These are phyloP conservation scores for Synanthedon formicaeformis DNA, from an alignment of 2,888 invertebrate genomes.

Conservation along the genomic window DNA sequence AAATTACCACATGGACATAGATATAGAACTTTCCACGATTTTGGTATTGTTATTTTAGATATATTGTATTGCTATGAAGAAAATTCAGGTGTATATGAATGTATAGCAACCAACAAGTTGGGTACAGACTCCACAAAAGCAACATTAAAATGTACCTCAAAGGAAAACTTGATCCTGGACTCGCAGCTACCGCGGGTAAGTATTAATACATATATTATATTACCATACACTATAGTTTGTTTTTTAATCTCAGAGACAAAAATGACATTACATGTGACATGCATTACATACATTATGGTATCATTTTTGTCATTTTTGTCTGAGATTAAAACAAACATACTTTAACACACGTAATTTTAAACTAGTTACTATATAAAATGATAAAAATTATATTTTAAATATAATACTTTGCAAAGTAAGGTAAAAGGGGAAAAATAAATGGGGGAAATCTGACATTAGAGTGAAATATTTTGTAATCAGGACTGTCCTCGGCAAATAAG, in stretches of 20 bases:
- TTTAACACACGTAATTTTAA: slow-evolving; percentile 1
- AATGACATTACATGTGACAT: no score
- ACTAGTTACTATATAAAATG: no score
- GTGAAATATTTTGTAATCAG: no score
- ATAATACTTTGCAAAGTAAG: no score
- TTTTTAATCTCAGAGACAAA: no score
- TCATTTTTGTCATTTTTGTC: no score
- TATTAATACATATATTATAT: slow-evolving; percentile 9
- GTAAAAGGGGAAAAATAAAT: no score
- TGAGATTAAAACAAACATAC: no score
- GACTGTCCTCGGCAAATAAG: no score
- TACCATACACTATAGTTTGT: not conserved
- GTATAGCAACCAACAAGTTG: slow-evolving; percentile 91
- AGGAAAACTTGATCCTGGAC: slow-evolving; percentile 89
- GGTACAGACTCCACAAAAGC: slow-evolving; percentile 90
- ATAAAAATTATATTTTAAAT: no score
- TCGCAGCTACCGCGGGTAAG: slow-evolving; percentile 90
- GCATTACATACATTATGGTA: no score
- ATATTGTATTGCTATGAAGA: slow-evolving; percentile 97
- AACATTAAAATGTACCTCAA: slow-evolving; percentile 86
- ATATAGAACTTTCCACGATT: slow-evolving; percentile 97
- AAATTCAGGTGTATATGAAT: slow-evolving; percentile 94
- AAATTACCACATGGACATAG: slow-evolving; percentile 95
- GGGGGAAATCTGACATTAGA: no score
- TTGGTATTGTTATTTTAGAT: slow-evolving; percentile 95